Evolutionary conservation across 1,140 invertebrate species (phyloP), one percentile per base, ranked within the genome.

Genomic region (Drosophila quadrilineata): DNA sequence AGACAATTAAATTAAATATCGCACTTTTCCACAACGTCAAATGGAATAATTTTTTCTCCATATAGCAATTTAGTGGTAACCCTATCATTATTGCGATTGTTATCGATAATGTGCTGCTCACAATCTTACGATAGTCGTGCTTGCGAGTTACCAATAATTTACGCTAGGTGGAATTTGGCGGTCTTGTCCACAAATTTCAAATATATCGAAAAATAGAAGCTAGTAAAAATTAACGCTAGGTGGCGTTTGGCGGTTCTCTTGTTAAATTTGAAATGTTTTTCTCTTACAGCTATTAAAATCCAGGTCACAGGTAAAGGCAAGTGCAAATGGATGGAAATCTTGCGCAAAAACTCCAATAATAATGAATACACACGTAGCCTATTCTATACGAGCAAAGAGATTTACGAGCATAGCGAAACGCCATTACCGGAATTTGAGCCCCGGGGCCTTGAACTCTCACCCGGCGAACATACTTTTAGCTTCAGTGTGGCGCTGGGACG

Each of bases 221-320:
- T 12, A 46, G 16, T 16, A 40, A 6, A 53, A 0, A 0, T 12
- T 6, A 5, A 10, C 45, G 10, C 14, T n/a, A 71, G 56, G 17
- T 19, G 54, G 14, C 40, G 21, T 0, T 6, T 22, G 9, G 12
- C 21, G 6, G 6, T 33, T 8, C 45, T n/a, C 2, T 10, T 4
- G 24, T 6, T 5, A 31, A 38, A 28, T 38, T 43, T n/a, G n/a
- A 16, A 22, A 33, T 38, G 0, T 3, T 19, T 1, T 21, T 2
- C 24, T 8, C 0, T 77, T 53, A 4, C 36, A 89, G 88, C 87
- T 0, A 82, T 89, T 1, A 89, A 89, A 67, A 71, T 89, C 9
- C 85, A 89, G 71, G 84, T 89, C 3, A 88, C 74, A n/a, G 88
- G 88, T 24, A 87, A 89, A 22, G 88, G 88, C 0, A 89, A 89